These are phyloP conservation scores for Isurus oxyrinchus DNA, from an alignment of 2,113 vertebrate genomes.

Conservation along the genomic window DNA sequence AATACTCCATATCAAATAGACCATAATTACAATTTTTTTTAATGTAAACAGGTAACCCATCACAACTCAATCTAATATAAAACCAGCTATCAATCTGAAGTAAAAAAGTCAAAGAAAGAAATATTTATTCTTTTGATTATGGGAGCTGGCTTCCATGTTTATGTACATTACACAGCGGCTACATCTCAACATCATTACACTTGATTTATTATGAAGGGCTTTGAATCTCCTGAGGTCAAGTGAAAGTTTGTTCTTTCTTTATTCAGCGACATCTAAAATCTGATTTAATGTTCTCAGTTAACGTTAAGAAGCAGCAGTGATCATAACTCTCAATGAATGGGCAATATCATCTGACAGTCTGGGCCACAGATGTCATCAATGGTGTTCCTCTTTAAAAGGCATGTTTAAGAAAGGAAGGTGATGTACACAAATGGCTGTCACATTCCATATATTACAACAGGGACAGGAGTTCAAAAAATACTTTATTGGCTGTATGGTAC, in stretches of 20 bases:
- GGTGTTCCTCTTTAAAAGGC: too few species aligned
- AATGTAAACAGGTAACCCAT: neutral
- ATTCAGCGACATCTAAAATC: neutral
- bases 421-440: too few species aligned
- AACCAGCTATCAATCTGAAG: neutral
- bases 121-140: too few species aligned
- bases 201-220: neutral
- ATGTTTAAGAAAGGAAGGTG: too few species aligned
- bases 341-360: neutral
- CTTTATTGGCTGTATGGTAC: too few species aligned
- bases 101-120: too few species aligned
- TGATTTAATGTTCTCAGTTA: neutral
- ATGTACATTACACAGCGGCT: neutral
- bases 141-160: too few species aligned
- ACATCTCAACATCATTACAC: neutral
- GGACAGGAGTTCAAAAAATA: too few species aligned
- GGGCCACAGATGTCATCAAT: neutral
- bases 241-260: neutral
- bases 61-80: neutral
- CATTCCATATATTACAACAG: too few species aligned
- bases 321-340: neutral
- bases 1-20: neutral
- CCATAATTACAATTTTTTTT: neutral
- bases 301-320: neutral
- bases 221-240: neutral